These are phyloP conservation scores for Phrynocephalus forsythii DNA, from an alignment of 2,797 vertebrate genomes.

Conservation along the genomic window DNA sequence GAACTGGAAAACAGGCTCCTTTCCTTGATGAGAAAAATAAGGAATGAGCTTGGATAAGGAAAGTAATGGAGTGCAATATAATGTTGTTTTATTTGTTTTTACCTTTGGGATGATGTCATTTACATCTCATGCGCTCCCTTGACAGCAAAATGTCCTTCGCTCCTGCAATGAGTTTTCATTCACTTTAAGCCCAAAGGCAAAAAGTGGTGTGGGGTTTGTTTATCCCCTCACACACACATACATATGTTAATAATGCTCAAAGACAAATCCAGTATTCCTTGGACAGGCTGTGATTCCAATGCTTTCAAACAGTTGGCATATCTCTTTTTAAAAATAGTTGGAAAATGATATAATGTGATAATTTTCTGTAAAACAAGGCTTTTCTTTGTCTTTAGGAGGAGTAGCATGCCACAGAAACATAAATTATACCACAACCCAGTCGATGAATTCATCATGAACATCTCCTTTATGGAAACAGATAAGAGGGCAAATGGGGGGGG, in stretches of 20 bases:
- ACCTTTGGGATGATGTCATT: conserved; percentile 44
- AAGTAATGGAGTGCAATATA: conserved; percentile 44
- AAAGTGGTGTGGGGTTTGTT: not conserved
- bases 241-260: conserved; percentile 31
- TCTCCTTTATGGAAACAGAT: conserved; percentile 43
- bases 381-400: conserved; percentile 37
- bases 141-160: conserved; percentile 27
- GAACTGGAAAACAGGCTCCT: conserved; percentile 56
- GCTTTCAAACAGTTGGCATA: conserved; percentile 18
- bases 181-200: conserved; percentile 41
- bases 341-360: conserved; percentile 43
- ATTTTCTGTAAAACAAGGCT: conserved; percentile 49
- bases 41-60: conserved; percentile 54
- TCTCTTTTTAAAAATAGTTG: conserved; percentile 15
- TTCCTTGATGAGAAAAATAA: conserved; percentile 51
- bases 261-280: conserved; percentile 15
- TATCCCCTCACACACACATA: not conserved
- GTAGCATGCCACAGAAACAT: conserved; percentile 51
- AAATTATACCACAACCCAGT: conserved; percentile 56
- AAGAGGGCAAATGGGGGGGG: conserved; percentile 11
- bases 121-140: conserved; percentile 26
- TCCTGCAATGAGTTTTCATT: not conserved
- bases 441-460: conserved; percentile 58
- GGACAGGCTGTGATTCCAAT: conserved; percentile 17
- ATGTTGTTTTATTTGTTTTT: conserved; percentile 40